These are phyloP conservation scores for Bemisia tabaci DNA, from an alignment of 1,140 invertebrate genomes.

Conservation along the genomic window DNA sequence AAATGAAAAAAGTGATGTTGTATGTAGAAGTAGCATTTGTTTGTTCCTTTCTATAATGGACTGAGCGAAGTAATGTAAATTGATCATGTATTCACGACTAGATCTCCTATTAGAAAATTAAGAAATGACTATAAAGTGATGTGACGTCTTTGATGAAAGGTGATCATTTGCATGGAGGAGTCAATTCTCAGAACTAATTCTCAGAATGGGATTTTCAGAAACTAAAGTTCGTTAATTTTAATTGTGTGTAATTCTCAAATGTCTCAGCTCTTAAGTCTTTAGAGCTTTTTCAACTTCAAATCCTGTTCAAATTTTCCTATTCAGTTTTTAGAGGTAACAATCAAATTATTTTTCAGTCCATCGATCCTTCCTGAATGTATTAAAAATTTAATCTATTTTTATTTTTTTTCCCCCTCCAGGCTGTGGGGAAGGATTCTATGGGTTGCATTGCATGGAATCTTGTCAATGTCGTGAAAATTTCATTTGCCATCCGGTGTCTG, in stretches of 20 bases:
- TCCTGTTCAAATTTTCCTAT: neutral
- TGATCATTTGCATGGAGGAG: too few relatives aligned
- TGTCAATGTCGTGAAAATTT: constrained; percentile 66
- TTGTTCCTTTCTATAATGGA: too few relatives aligned
- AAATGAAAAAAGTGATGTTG: too few relatives aligned
- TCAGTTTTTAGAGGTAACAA: neutral
- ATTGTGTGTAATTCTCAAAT: too few relatives aligned
- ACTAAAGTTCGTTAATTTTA: neutral
- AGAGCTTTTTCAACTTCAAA: constrained; percentile 2
- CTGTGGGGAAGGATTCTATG: constrained; percentile 80
- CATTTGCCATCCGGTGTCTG: constrained; percentile 61
- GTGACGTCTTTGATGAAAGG: too few relatives aligned
- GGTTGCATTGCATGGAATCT: constrained; percentile 68
- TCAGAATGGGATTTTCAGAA: neutral
- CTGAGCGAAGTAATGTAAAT: too few relatives aligned
- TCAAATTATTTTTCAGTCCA: neutral
- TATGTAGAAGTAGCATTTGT: too few relatives aligned
- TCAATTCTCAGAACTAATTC: neutral
- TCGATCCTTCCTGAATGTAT: neutral
- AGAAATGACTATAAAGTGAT: too few relatives aligned
- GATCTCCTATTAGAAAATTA: too few relatives aligned
- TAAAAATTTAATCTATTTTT: constrained; percentile 11
- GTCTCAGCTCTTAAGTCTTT: too few relatives aligned
- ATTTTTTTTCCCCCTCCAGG: constrained; percentile 37
- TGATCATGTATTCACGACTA: too few relatives aligned